A percentile compares a stretch with the other conserved stretches of the same genome.
These are phyloP conservation scores for Plecturocebus donacophilus DNA, from an alignment of 2,113 vertebrate species.

Conservation along the genomic window DNA sequence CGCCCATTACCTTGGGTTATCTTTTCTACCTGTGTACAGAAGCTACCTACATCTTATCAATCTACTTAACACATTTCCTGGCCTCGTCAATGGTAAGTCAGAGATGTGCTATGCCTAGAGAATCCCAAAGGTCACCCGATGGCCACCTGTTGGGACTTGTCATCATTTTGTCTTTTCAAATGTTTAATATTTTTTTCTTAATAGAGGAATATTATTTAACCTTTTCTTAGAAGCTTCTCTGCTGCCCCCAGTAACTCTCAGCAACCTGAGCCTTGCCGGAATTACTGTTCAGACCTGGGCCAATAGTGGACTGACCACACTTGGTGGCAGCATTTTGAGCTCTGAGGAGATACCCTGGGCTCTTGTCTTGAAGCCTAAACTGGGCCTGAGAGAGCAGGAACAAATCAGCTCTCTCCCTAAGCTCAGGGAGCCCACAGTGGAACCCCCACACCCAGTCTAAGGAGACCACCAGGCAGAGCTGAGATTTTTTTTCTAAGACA, in stretches of 20 bases:
- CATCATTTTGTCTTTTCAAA: neutral
- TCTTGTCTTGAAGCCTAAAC: neutral
- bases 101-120: neutral
- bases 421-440: neutral
- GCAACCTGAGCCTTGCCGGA: neutral
- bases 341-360: neutral
- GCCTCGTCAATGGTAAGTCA: neutral
- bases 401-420: neutral
- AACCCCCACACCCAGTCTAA: neutral
- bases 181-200: neutral
- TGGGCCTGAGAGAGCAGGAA: neutral
- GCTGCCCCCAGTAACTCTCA: neutral
- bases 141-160: neutral
- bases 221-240: neutral
- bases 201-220: neutral
- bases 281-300: neutral
- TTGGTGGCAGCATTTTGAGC: neutral
- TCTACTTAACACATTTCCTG: neutral
- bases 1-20: neutral
- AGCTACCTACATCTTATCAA: neutral
- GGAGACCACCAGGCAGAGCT: neutral
- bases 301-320: neutral
- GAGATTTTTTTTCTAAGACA: too few species aligned
- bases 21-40: neutral
- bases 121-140: neutral